Evolutionary conservation across 1,140 invertebrate genomes (phyloP).

Genomic region (Drosophila athabasca): DNA sequence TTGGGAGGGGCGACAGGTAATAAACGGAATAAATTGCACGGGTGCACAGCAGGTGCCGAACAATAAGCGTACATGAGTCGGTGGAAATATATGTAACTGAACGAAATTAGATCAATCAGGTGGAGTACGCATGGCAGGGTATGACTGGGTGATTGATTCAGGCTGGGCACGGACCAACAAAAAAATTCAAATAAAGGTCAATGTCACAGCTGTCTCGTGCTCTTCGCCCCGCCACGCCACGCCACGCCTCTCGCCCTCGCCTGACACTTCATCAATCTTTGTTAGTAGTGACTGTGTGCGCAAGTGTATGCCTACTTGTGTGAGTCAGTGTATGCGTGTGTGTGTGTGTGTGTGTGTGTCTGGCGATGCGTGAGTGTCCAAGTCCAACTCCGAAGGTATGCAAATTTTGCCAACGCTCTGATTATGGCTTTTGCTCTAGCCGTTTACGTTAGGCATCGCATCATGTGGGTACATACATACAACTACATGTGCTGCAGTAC

Average conservation of each 20-base stretch:
- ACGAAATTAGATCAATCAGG: constrained; percentile 49
- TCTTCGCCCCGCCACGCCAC: background rate
- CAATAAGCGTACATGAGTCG: constrained; percentile 60
- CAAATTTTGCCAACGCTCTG: constrained; percentile 54
- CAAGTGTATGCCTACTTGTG: background rate
- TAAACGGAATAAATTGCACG: constrained; percentile 53
- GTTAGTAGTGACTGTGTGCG: constrained; percentile 30
- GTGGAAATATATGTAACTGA: constrained; percentile 51
- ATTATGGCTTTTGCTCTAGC: constrained; percentile 34
- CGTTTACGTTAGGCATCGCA: constrained; percentile 5
- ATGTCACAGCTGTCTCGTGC: constrained; percentile 46
- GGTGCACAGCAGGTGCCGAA: constrained; percentile 17
- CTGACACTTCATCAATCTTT: constrained; percentile 68
- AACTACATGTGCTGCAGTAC: constrained; percentile 12
- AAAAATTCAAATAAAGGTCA: constrained; percentile 64
- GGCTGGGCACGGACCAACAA: constrained; percentile 4
- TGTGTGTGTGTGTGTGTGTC: background rate
- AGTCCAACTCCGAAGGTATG: constrained; percentile 34
- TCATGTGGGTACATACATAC: constrained; percentile 15
- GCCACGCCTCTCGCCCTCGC: constrained; percentile 20
- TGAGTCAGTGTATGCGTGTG: constrained; percentile 4
- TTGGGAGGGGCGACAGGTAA: constrained; percentile 45
- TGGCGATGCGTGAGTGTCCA: constrained; percentile 38
- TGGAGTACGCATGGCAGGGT: constrained; percentile 33
- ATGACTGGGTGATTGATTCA: constrained; percentile 35